phyloP scores from a whole-genome alignment of 1,140 invertebrate species.

The Prorops nasuta region DNA sequence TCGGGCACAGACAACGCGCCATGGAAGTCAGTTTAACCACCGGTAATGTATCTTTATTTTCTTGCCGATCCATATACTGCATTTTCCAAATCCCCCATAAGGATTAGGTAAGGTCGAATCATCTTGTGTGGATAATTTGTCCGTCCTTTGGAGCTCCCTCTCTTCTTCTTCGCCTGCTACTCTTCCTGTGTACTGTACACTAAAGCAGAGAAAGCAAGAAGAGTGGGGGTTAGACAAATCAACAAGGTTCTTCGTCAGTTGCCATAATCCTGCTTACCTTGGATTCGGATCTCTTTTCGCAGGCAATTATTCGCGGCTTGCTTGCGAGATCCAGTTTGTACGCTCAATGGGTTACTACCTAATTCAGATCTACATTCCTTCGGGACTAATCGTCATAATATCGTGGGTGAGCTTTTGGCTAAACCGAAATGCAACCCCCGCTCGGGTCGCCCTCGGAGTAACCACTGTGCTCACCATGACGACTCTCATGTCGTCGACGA shows the following conservation, averaged over 20 bases:
- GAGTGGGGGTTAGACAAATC: background rate
- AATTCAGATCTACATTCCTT: slow-evolving; percentile 99
- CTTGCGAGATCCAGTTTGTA: slow-evolving; percentile 96
- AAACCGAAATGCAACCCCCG: slow-evolving; percentile 93
- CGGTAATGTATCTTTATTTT: slow-evolving; percentile 78
- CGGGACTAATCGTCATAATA: slow-evolving; percentile 97
- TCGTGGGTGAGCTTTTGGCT: slow-evolving; percentile 97
- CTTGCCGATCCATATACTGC: too few species aligned
- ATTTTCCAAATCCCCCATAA: too few species aligned
- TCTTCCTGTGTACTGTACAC: background rate
- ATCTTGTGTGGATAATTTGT: too few species aligned
- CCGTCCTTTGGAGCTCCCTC: too few species aligned
- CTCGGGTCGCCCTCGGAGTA: slow-evolving; percentile 92
- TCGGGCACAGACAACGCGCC: slow-evolving; percentile 83
- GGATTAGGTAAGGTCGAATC: too few species aligned
- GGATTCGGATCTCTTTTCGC: slow-evolving; percentile 42
- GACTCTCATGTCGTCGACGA: slow-evolving; percentile 97
- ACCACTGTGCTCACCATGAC: slow-evolving; percentile 99
- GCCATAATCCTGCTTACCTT: too few species aligned
- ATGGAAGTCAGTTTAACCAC: slow-evolving; percentile 91
- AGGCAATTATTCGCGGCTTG: slow-evolving; percentile 98
- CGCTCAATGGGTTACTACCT: slow-evolving; percentile 98
- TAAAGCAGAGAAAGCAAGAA: too few species aligned
- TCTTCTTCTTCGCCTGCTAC: background rate
- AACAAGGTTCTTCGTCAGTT: too few species aligned